Evolutionary conservation across 2,888 invertebrate genomes (phyloP).

Genomic region (Mayetiola destructor): DNA sequence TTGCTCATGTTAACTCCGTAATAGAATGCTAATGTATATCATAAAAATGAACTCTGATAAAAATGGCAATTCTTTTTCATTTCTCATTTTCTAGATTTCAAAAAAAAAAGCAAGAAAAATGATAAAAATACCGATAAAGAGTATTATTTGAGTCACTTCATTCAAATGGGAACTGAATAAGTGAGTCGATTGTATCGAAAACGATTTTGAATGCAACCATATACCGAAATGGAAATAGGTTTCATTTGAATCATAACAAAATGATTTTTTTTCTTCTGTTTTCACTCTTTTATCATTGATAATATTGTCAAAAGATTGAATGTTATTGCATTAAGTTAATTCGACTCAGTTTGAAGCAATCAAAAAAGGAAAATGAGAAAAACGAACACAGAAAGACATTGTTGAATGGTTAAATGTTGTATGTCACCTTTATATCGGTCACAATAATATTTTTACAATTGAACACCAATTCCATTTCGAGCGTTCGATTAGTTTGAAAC

Average conservation of each 20-base stretch:
- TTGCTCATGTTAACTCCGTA: neutral
- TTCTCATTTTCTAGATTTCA: neutral
- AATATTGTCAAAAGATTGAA: neutral
- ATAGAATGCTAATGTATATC: neutral
- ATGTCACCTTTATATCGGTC: neutral
- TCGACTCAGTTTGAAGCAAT: neutral
- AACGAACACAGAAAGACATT: neutral
- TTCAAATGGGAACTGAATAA: neutral
- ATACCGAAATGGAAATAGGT: neutral
- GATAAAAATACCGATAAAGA: too few relatives aligned
- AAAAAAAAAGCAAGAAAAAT: neutral
- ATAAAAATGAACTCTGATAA: neutral
- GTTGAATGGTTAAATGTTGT: neutral
- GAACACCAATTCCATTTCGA: constrained; percentile 2
- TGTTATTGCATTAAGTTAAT: neutral
- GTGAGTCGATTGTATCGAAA: neutral
- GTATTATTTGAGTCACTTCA: too few relatives aligned
- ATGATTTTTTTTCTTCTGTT: neutral
- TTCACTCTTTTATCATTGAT: too few relatives aligned
- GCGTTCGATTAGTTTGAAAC: neutral
- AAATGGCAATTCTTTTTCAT: neutral
- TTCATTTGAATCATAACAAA: too few relatives aligned
- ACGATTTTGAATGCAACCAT: neutral
- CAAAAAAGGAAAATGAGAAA: neutral
- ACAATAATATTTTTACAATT: neutral